These are phyloP conservation scores for Geopemphigus sp. DNA, from an alignment of 1,140 invertebrate genomes.

Conservation along the genomic window DNA sequence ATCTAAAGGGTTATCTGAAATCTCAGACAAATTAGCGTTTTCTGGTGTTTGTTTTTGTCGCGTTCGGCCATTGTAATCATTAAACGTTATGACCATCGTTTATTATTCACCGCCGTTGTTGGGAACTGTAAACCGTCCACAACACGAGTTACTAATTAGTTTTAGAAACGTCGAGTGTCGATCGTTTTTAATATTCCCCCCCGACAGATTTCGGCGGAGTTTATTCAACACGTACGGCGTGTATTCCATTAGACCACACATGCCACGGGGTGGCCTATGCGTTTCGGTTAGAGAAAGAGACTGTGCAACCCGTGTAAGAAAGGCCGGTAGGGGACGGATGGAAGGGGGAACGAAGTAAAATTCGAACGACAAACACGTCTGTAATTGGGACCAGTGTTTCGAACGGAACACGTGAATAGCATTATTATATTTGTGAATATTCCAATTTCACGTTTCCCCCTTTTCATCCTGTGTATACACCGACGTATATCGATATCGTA, in stretches of 20 bases:
- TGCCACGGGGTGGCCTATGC: slow-evolving; percentile 11
- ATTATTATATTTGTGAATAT: slow-evolving; percentile 43
- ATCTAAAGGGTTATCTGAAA: background rate
- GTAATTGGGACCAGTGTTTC: slow-evolving; percentile 44
- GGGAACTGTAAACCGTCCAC: background rate
- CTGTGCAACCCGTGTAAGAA: too few relatives aligned
- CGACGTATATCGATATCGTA: background rate
- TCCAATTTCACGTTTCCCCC: slow-evolving; percentile 10
- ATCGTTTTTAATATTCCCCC: background rate
- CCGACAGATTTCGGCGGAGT: background rate
- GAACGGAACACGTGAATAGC: slow-evolving; percentile 33
- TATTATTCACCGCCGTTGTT: too few relatives aligned
- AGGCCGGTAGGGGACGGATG: too few relatives aligned
- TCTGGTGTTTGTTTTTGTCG: too few relatives aligned
- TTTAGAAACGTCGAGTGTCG: background rate
- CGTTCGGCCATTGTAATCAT: background rate
- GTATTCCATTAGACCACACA: slow-evolving; percentile 26
- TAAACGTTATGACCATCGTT: too few relatives aligned
- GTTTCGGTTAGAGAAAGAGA: slow-evolving; percentile 6
- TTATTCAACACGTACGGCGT: background rate
- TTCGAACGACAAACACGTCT: slow-evolving; percentile 41
- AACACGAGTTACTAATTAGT: slow-evolving; percentile 8
- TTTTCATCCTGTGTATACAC: background rate
- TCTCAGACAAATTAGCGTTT: background rate
- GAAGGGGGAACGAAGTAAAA: slow-evolving; percentile 10